Conservation (phyloP, 2,888 invertebrate genomes). For the Pogonocherus hispidulus region DNA sequence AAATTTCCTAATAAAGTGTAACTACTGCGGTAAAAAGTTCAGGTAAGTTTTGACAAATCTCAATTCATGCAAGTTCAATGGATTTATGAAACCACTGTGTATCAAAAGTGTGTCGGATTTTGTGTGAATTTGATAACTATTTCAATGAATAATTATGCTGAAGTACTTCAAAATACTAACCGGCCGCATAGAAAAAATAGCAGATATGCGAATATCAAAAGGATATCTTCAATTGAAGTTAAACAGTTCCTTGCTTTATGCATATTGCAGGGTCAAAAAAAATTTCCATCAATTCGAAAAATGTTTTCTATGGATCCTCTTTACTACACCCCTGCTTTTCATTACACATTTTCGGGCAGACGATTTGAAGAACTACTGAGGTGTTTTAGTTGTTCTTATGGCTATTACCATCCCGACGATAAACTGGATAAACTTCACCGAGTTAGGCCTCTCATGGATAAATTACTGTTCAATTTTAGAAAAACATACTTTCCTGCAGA, state of each 20-base stretch:
- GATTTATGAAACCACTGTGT: too few relatives aligned
- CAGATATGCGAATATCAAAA: constrained; percentile 18
- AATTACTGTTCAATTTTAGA: constrained; percentile 21
- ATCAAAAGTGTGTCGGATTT: too few relatives aligned
- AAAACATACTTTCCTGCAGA: constrained; percentile 16
- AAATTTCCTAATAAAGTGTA: too few relatives aligned
- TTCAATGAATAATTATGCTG: constrained; percentile 28
- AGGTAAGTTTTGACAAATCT: too few relatives aligned
- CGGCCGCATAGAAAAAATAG: constrained; percentile 22
- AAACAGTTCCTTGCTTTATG: constrained; percentile 23
- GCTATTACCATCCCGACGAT: constrained; percentile 5
- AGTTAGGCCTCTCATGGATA: constrained; percentile 18
- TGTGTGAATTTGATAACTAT: too few relatives aligned
- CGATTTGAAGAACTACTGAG: constrained; percentile 23
- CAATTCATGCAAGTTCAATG: too few relatives aligned
- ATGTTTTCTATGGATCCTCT: constrained; percentile 26
- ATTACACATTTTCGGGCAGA: constrained; percentile 17
- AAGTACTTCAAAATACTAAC: constrained; percentile 3
- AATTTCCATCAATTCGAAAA: constrained; percentile 28
- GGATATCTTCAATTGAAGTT: constrained; percentile 12
- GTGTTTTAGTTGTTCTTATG: constrained; percentile 24
- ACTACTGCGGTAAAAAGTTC: too few relatives aligned
- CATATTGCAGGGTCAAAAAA: constrained; percentile 22
- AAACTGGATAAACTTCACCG: constrained; percentile 5
- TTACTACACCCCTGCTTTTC: constrained; percentile 20